These are phyloP conservation scores for Calliopsis andreniformis DNA, from an alignment of 1,140 invertebrate genomes.

Conservation along the genomic window DNA sequence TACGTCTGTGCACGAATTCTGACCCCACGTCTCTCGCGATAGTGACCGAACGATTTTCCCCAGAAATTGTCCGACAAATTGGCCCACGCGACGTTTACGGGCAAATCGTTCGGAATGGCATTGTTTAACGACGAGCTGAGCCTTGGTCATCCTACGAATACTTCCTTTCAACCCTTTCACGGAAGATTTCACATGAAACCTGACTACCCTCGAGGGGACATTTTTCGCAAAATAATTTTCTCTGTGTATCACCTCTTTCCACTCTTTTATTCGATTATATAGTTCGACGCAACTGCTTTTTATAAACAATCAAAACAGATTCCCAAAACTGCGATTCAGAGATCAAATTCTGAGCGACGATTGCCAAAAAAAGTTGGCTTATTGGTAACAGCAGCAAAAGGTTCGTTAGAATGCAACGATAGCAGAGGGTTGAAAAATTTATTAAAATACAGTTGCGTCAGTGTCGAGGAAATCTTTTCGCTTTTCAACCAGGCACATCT, in stretches of 20 bases:
- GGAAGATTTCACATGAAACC: constrained; percentile 64
- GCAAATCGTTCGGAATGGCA: constrained; percentile 79
- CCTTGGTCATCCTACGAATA: constrained; percentile 76
- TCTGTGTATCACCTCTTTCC: background rate
- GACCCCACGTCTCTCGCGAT: constrained; percentile 43
- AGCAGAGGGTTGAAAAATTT: background rate
- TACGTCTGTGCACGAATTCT: constrained; percentile 34
- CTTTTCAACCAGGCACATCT: constrained; percentile 53
- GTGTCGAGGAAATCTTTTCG: constrained; percentile 49
- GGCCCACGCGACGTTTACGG: constrained; percentile 71
- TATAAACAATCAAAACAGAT: no score
- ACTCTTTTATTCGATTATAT: background rate
- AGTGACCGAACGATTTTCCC: constrained; percentile 78
- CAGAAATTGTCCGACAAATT: constrained; percentile 80
- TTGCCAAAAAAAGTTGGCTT: no score
- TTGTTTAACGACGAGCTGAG: constrained; percentile 77
- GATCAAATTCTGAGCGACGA: no score
- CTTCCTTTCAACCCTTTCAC: constrained; percentile 70
- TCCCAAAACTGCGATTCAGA: no score
- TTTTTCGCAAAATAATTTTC: constrained; percentile 48
- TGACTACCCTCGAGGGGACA: constrained; percentile 7
- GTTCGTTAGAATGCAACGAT: no score
- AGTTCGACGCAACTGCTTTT: no score
- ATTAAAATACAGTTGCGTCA: constrained; percentile 21
- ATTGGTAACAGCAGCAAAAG: no score